Conservation (phyloP, 92 coral and sea anemone genomes). For the Palythoa grandiflora region DNA sequence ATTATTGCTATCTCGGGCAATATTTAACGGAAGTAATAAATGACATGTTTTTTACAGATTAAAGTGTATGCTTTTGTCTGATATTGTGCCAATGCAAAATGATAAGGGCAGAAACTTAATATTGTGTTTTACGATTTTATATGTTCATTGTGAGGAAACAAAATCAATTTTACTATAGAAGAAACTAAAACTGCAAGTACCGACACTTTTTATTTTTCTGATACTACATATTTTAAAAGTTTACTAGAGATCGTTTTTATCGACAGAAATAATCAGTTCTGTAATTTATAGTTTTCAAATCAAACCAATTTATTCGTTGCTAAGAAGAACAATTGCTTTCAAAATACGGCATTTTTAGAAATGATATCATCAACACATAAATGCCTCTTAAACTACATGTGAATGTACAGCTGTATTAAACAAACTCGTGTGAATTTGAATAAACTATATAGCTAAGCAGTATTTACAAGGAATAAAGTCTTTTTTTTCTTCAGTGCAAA, state of each 20-base stretch:
- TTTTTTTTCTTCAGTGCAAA: not conserved
- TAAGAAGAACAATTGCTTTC: slow-evolving; percentile 3
- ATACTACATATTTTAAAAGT: not conserved
- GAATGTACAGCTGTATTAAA: not conserved
- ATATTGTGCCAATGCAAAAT: not conserved
- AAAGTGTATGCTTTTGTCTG: not conserved
- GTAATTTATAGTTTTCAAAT: not conserved
- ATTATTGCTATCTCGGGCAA: not conserved
- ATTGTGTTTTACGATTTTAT: not conserved
- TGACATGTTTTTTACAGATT: not conserved
- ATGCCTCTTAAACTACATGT: not conserved
- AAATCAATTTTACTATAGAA: not conserved
- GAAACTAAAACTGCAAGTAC: not conserved
- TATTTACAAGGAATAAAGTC: slow-evolving; percentile 13
- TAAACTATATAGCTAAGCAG: not conserved
- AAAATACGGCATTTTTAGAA: slow-evolving; percentile 34
- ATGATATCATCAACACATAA: slow-evolving; percentile 22
- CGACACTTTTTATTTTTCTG: not conserved
- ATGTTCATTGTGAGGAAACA: not conserved
- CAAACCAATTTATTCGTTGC: slow-evolving; percentile 2
- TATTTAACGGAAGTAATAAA: not conserved
- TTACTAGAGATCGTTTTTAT: not conserved
- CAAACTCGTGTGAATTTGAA: slow-evolving; percentile 13
- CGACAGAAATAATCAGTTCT: not conserved
- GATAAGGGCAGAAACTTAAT: not conserved